Evolutionary conservation across 2,797 vertebrate genomes (phyloP).

Genomic region (Esox masquinongy): DNA sequence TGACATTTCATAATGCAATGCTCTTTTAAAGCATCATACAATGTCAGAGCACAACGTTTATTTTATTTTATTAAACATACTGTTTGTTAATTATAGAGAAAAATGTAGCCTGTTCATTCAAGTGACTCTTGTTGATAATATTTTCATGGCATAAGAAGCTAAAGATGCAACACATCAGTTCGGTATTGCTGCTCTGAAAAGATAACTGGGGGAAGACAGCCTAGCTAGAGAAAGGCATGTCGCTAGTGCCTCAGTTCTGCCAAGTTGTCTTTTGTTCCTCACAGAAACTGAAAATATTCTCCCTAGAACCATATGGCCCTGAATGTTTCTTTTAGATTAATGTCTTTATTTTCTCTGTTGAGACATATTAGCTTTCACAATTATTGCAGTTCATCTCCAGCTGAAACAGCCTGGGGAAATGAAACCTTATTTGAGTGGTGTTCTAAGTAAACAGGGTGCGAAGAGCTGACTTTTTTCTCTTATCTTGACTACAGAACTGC

Average conservation of each 20-base stretch:
- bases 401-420: conserved; percentile 12
- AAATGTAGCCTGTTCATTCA: background rate
- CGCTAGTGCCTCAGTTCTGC: conserved; percentile 27
- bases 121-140: conserved; percentile 8
- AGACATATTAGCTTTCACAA: conserved; percentile 14
- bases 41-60: too few relatives aligned
- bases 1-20: too few relatives aligned
- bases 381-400: conserved; percentile 10
- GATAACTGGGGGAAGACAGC: conserved; percentile 32
- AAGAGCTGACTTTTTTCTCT: background rate
- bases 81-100: too few relatives aligned
- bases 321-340: conserved; percentile 25
- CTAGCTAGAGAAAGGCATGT: conserved; percentile 25
- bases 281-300: conserved; percentile 30
- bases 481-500: conserved; percentile 12
- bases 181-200: background rate
- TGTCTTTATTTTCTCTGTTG: conserved; percentile 28
- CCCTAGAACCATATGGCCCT: conserved; percentile 30
- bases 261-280: conserved; percentile 36
- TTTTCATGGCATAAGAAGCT: background rate
- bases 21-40: too few relatives aligned
- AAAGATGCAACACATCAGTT: conserved; percentile 5
- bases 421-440: conserved; percentile 1
- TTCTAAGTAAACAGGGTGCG: background rate
- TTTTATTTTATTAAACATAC: too few relatives aligned